A percentile compares a stretch with the other conserved stretches of the same genome.
Conservation (phyloP, 2,113 vertebrate genomes). For the Gnathonemus longibarbis region DNA sequence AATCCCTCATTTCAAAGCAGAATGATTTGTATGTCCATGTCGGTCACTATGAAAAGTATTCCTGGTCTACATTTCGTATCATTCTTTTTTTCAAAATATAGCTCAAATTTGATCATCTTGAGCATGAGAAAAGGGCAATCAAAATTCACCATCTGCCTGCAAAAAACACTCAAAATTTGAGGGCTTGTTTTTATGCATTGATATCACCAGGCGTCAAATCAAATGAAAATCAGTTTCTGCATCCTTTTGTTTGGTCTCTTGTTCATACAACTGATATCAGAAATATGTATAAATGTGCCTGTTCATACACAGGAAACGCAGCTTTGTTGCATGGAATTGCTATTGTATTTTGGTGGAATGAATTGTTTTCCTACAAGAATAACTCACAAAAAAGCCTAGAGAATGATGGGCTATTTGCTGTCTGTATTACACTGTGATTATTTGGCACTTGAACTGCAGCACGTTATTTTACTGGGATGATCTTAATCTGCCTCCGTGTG, state of each 20-base stretch:
- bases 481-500: background rate
- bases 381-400: background rate
- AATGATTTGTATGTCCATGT: background rate
- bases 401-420: background rate
- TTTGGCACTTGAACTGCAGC: background rate
- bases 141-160: background rate
- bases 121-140: background rate
- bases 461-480: background rate
- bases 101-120: constrained; percentile 5
- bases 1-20: background rate
- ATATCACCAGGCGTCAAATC: background rate
- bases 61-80: background rate
- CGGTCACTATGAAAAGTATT: background rate
- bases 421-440: background rate
- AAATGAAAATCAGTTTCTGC: background rate
- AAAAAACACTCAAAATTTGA: background rate
- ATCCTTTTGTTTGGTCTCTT: background rate
- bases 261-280: background rate
- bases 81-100: background rate
- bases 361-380: background rate
- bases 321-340: background rate
- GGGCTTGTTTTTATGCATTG: background rate
- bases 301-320: background rate
- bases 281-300: background rate
- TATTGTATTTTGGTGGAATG: background rate